These are phyloP conservation scores for Heteropelma amictum DNA, from an alignment of 2,888 invertebrate genomes.

Conservation along the genomic window DNA sequence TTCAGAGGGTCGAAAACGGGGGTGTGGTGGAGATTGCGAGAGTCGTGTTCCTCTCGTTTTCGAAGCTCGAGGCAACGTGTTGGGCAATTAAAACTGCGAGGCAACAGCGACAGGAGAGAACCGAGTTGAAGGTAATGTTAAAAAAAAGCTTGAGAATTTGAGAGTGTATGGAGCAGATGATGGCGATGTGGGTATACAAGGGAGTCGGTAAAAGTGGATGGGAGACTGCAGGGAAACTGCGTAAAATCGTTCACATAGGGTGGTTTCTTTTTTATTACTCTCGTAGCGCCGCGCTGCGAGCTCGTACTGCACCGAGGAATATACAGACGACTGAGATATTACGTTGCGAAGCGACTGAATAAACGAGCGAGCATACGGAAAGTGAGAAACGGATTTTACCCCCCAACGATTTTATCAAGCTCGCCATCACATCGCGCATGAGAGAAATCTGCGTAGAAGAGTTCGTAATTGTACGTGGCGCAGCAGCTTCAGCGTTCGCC, in stretches of 20 bases:
- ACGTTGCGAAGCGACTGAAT: constrained; percentile 48
- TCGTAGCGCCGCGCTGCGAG: not conserved
- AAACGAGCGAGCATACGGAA: constrained; percentile 34
- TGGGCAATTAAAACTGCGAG: constrained; percentile 64
- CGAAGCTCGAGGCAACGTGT: constrained; percentile 42
- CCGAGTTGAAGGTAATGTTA: constrained; percentile 27
- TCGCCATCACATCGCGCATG: constrained; percentile 1
- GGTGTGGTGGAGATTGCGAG: not conserved
- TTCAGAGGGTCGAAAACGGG: not conserved
- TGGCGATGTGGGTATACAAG: constrained; percentile 22
- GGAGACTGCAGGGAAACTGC: constrained; percentile 19
- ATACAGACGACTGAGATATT: constrained; percentile 48
- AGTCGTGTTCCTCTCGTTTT: not conserved
- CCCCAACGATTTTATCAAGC: constrained; percentile 45
- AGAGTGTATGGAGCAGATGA: constrained; percentile 2
- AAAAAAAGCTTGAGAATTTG: constrained; percentile 43
- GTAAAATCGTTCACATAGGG: not conserved
- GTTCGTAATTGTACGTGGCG: not conserved
- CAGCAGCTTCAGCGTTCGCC: not conserved
- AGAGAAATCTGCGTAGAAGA: constrained; percentile 1
- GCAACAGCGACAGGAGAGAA: constrained; percentile 22
- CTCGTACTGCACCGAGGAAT: not conserved
- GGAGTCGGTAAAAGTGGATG: constrained; percentile 15
- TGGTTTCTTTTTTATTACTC: constrained; percentile 7
- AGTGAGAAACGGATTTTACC: constrained; percentile 24